Conservation (phyloP, 2,888 invertebrate species). For the Polydrusus cervinus region DNA sequence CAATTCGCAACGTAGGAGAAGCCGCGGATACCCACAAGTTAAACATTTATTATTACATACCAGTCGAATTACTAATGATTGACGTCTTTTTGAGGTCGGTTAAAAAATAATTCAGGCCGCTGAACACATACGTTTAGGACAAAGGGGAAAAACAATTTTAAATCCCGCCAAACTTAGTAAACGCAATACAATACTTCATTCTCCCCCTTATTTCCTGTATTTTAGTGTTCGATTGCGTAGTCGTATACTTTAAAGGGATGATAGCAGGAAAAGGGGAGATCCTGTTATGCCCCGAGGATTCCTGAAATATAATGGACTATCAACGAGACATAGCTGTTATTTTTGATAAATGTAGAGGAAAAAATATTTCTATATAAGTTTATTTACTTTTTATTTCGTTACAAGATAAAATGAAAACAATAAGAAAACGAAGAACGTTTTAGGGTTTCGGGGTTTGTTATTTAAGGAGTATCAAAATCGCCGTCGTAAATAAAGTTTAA, state of each 20-base stretch:
- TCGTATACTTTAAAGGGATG: slow-evolving; percentile 10
- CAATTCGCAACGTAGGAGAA: no score
- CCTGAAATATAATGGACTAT: slow-evolving; percentile 20
- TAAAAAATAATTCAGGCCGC: no score
- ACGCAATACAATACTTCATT: slow-evolving; percentile 10
- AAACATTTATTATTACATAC: no score
- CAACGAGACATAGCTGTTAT: slow-evolving; percentile 24
- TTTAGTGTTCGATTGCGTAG: slow-evolving; percentile 14
- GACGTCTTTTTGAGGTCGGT: no score
- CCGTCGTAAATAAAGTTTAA: no score
- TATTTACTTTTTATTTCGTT: slow-evolving; percentile 3
- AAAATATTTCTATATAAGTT: slow-evolving; percentile 16
- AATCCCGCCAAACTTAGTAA: background rate
- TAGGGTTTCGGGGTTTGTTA: background rate
- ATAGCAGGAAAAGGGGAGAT: slow-evolving; percentile 11
- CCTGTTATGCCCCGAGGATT: slow-evolving; percentile 9
- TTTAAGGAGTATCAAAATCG: background rate
- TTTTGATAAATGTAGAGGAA: slow-evolving; percentile 28
- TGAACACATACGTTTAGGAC: background rate
- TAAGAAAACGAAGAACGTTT: background rate
- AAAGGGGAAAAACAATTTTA: background rate
- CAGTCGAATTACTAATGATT: no score
- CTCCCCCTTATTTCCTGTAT: slow-evolving; percentile 19
- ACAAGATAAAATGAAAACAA: slow-evolving; percentile 2
- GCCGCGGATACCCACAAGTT: no score